phyloP scores from a whole-genome alignment of 2,113 vertebrate genomes.

The Climacteris rufus region DNA sequence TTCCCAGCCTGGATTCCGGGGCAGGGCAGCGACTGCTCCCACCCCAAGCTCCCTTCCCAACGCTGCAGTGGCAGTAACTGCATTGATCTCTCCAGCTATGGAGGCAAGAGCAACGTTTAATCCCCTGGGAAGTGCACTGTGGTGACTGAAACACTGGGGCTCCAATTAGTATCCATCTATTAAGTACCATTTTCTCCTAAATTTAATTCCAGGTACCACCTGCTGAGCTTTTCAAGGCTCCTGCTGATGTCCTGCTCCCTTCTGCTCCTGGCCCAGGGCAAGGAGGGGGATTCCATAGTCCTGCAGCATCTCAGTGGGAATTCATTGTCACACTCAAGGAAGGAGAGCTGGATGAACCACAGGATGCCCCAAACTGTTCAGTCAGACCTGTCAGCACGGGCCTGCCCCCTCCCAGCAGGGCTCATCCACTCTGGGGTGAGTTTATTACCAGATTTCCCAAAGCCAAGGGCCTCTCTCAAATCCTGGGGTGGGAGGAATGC shows the following conservation, averaged over 20 bases:
- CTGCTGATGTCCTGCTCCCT: neutral
- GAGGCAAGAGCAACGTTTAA: neutral
- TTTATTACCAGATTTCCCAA: neutral
- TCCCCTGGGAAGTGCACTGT: neutral
- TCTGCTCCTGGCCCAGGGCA: neutral
- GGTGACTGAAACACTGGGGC: neutral
- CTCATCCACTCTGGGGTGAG: accelerated
- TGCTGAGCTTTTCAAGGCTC: neutral
- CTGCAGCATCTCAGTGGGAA: neutral
- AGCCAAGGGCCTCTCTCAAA: neutral
- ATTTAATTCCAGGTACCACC: neutral
- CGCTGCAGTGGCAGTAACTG: neutral
- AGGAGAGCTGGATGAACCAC: neutral
- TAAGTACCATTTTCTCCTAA: neutral
- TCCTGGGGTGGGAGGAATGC: neutral
- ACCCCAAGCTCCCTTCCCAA: accelerated
- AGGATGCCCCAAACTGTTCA: neutral
- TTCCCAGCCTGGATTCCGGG: accelerated
- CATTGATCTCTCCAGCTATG: neutral
- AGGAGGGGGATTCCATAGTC: accelerated
- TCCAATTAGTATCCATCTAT: neutral
- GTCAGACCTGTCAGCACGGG: neutral
- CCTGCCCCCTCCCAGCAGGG: neutral
- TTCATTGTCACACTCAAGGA: accelerated
- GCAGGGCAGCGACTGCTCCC: accelerated